Evolutionary conservation across 2,113 vertebrate species (phyloP).

Genomic region (Cinclus cinclus): DNA sequence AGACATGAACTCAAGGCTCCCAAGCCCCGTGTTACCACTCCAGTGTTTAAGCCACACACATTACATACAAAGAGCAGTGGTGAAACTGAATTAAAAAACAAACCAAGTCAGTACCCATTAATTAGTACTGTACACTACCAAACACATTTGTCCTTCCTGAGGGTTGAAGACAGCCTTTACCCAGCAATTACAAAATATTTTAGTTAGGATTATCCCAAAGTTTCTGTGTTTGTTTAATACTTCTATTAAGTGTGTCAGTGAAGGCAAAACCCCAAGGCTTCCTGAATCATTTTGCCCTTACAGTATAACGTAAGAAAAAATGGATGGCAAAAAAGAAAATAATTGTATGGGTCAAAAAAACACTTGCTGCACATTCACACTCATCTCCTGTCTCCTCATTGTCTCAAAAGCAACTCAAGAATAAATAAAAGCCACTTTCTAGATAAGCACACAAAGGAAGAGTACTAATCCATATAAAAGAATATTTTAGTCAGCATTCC

Average conservation of each 20-base stretch:
- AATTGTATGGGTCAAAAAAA: background rate
- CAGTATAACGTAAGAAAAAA: background rate
- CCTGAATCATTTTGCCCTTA: background rate
- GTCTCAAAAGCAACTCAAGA: background rate
- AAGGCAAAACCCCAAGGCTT: background rate
- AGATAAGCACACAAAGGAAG: background rate
- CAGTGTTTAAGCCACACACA: background rate
- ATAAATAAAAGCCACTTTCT: background rate
- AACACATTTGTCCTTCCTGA: conserved; percentile 3
- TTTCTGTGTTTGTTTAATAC: background rate
- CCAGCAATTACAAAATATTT: background rate
- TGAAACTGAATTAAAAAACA: conserved; percentile 12
- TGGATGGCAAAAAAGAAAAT: background rate
- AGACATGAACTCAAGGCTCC: conserved; percentile 2
- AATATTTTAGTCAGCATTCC: background rate
- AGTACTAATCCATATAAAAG: background rate
- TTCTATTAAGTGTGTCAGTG: background rate
- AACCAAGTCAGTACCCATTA: background rate
- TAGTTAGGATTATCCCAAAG: background rate
- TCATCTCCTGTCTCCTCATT: background rate
- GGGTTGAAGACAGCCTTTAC: background rate
- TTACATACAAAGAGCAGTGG: background rate
- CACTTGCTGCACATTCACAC: background rate
- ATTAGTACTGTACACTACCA: background rate
- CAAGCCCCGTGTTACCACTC: background rate